Evolutionary conservation across 2,888 invertebrate genomes (phyloP).

Genomic region (Eupithecia abbreviata): DNA sequence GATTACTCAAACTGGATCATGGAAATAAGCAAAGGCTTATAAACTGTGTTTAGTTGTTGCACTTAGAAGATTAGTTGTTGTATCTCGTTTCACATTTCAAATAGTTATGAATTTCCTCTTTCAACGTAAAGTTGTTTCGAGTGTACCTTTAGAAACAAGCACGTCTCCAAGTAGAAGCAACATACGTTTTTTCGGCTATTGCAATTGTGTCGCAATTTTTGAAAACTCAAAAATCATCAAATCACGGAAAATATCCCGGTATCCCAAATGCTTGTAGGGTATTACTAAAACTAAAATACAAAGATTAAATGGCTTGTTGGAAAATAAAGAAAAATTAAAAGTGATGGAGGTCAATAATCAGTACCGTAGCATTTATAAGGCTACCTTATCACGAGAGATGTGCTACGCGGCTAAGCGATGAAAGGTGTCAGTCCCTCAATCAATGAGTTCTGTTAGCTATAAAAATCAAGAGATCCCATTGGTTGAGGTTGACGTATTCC

Average conservation of each 20-base stretch:
- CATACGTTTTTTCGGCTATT: neutral
- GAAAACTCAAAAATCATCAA: neutral
- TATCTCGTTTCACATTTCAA: neutral
- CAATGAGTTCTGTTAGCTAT: neutral
- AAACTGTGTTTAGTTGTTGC: neutral
- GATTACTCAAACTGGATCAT: neutral
- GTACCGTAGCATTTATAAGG: neutral
- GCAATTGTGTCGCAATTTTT: neutral
- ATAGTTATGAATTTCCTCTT: neutral
- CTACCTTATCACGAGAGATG: neutral
- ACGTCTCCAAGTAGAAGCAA: neutral
- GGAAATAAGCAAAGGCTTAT: constrained; percentile 8
- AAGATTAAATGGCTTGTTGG: neutral
- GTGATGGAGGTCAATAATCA: neutral
- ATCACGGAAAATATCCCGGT: neutral
- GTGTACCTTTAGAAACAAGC: neutral
- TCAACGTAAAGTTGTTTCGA: neutral
- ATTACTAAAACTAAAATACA: neutral
- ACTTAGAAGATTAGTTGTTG: neutral
- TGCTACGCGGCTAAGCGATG: neutral
- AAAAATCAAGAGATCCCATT: neutral
- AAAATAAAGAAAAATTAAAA: neutral
- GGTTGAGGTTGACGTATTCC: neutral
- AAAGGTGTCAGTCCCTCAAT: neutral
- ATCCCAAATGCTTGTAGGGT: neutral